A percentile compares a stretch with the other conserved stretches of the same genome.
These are phyloP conservation scores for Dolichotis patagonum DNA, from an alignment of 2,113 vertebrate species.

Conservation along the genomic window DNA sequence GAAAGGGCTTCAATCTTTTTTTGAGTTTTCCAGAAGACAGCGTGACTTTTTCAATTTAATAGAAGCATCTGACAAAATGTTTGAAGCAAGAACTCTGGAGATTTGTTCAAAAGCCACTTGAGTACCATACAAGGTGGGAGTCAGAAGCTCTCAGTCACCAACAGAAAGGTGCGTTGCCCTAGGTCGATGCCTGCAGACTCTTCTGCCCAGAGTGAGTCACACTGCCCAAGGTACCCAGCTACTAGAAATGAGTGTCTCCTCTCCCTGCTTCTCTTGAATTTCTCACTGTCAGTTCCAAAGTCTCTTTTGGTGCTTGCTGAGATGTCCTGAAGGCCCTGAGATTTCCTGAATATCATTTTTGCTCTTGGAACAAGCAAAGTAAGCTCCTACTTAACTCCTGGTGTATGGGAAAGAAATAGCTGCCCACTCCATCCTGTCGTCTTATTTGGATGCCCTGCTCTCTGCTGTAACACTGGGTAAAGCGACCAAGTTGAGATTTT, in stretches of 20 bases:
- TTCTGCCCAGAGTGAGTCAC: neutral
- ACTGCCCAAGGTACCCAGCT: neutral
- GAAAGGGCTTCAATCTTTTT: neutral
- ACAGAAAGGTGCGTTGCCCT: neutral
- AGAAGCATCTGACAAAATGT: neutral
- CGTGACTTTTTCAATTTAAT: neutral
- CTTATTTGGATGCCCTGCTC: neutral
- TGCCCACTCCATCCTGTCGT: neutral
- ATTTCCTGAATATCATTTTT: conserved; percentile 3
- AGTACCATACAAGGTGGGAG: neutral
- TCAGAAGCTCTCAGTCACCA: neutral
- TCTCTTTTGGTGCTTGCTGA: neutral
- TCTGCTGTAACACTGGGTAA: neutral
- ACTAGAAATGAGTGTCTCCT: neutral
- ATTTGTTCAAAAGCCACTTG: neutral
- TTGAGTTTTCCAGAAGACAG: neutral
- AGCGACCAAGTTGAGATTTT: neutral
- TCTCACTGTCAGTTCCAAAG: neutral
- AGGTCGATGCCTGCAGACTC: neutral
- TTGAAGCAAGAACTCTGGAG: neutral
- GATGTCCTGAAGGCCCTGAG: neutral
- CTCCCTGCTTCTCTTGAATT: neutral
- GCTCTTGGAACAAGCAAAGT: conserved; percentile 38
- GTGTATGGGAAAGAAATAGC: neutral
- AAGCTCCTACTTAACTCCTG: neutral